phyloP scores from a whole-genome alignment of 2,888 invertebrate genomes.

The Camponotus fellah region DNA sequence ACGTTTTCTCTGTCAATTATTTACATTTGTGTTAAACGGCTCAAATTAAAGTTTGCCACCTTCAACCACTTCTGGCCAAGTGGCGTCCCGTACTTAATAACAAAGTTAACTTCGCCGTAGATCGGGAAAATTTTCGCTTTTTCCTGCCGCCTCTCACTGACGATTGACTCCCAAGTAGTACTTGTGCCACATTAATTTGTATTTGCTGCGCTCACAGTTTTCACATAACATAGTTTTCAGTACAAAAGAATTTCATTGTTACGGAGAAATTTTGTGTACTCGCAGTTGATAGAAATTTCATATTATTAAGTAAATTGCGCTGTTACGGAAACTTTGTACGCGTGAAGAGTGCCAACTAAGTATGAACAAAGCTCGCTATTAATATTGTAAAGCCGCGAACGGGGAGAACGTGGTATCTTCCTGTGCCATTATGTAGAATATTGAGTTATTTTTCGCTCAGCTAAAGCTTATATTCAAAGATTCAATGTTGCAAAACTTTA shows the following conservation, averaged over 20 bases:
- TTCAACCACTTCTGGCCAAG: conserved; percentile 52
- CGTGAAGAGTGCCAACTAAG: conserved; percentile 39
- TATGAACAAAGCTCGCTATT: conserved; percentile 30
- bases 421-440: conserved; percentile 14
- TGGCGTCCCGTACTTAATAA: conserved; percentile 61
- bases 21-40: conserved; percentile 63
- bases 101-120: conserved; percentile 64
- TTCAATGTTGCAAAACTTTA: conserved; percentile 18
- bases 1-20: conserved; percentile 50
- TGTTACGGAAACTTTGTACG: conserved; percentile 32
- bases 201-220: neutral
- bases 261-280: neutral
- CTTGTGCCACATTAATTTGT: conserved; percentile 10
- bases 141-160: conserved; percentile 1
- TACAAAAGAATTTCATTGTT: conserved; percentile 1
- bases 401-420: conserved; percentile 11
- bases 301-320: conserved; percentile 37
- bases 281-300: conserved; percentile 19
- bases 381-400: conserved; percentile 32
- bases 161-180: conserved; percentile 27
- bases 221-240: neutral
- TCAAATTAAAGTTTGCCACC: conserved; percentile 62
- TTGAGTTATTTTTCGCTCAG: conserved; percentile 24
- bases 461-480: conserved; percentile 28
- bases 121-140: conserved; percentile 52